Evolutionary conservation across 53 echinoderm and acorn worm species (phyloP).

Genomic region (Pentamera pediparva): DNA sequence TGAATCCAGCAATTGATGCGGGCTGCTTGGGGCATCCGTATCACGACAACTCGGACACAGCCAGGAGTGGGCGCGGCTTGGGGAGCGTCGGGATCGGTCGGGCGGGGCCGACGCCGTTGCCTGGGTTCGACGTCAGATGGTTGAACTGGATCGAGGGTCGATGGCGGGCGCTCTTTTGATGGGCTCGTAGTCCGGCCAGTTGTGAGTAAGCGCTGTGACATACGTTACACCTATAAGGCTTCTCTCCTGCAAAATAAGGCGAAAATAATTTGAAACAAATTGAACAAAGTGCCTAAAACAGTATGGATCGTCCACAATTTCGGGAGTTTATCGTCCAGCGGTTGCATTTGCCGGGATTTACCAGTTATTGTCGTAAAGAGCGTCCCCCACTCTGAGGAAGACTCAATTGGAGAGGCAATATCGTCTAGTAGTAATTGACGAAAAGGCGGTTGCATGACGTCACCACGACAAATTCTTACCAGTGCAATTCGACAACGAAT

Average conservation of each 20-base stretch:
- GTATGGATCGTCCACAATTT: not conserved
- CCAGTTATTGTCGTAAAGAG: too few species aligned
- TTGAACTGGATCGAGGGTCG: slow-evolving; percentile 61
- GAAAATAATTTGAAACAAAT: not conserved
- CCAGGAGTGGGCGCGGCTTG: slow-evolving; percentile 24
- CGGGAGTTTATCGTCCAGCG: not conserved
- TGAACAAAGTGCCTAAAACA: not conserved
- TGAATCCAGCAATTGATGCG: too few species aligned
- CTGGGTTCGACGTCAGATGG: slow-evolving; percentile 20
- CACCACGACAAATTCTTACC: too few species aligned
- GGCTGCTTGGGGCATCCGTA: not conserved
- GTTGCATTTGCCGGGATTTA: too few species aligned
- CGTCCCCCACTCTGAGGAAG: too few species aligned
- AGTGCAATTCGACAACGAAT: too few species aligned
- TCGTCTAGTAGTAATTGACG: too few species aligned
- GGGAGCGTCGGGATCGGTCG: slow-evolving; percentile 27
- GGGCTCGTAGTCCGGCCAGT: slow-evolving; percentile 90
- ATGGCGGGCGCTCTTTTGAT: slow-evolving; percentile 98
- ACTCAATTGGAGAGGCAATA: too few species aligned
- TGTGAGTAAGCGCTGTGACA: slow-evolving; percentile 99
- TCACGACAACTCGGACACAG: slow-evolving; percentile 25
- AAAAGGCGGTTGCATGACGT: too few species aligned
- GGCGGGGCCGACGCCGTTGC: not conserved
- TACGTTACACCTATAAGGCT: slow-evolving; percentile 90
- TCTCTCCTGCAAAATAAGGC: slow-evolving; percentile 63